Evolutionary conservation across 2,797 vertebrate species (phyloP).

Genomic region (Lates japonicus): DNA sequence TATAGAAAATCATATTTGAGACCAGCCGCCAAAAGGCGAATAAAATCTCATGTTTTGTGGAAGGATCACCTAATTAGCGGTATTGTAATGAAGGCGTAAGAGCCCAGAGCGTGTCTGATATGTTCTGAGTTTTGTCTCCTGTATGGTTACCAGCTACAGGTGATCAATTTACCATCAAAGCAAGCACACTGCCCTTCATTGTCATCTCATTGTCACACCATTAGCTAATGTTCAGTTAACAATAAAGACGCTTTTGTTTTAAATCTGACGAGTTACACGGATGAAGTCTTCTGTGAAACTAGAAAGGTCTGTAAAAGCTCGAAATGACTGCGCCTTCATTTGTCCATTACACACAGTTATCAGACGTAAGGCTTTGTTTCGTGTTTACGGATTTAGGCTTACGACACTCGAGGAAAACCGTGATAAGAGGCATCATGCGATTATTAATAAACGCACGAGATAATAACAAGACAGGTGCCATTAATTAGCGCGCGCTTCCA

Average conservation of each 20-base stretch:
- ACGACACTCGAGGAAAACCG: too few relatives aligned
- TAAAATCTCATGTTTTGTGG: too few relatives aligned
- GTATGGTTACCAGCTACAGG: conserved; percentile 8
- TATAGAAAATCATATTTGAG: not conserved
- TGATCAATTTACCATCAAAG: not conserved
- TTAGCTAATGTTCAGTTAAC: not conserved
- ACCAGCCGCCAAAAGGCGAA: not conserved
- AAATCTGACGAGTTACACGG: not conserved
- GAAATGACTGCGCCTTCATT: not conserved
- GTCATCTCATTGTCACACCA: not conserved
- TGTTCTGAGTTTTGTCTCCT: not conserved
- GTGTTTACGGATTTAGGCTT: too few relatives aligned
- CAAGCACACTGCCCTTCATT: not conserved
- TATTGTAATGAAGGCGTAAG: too few relatives aligned
- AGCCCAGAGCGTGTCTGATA: too few relatives aligned
- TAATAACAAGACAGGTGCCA: not conserved
- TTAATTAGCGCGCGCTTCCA: not conserved
- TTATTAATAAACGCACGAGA: not conserved
- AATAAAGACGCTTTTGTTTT: not conserved
- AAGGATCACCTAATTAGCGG: too few relatives aligned
- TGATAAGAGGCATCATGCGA: not conserved
- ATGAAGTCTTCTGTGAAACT: too few relatives aligned
- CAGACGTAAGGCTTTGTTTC: not conserved
- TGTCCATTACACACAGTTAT: conserved; percentile 11
- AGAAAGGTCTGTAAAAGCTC: too few relatives aligned